Base-by-base conservation (phyloP, 2,797 vertebrate species). In the Sebastes matsubarae region DNA sequence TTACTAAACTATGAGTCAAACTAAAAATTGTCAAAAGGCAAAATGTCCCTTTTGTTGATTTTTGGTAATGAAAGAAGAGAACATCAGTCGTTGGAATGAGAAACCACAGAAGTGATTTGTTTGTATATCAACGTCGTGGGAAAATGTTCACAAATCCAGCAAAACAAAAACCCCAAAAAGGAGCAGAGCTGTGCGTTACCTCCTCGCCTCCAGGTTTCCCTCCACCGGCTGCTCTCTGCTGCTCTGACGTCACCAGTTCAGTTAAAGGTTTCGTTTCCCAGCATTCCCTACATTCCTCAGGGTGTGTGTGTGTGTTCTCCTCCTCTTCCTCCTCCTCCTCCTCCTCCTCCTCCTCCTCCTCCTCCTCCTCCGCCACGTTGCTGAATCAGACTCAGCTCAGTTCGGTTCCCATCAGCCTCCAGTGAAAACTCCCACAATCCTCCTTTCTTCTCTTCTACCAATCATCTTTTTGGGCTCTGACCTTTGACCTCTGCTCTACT, bases 241-340 rank as follows among this genome's bases (percentile, higher is more conserved):
- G 52, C 68, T 2, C n/a, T 34, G 73, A 85, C 32, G 5, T 67
- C 77, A 83, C 11, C 59, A 2, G 58, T 67, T 84, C 82, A 69
- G 7, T 20, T 29, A 2, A 38, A 71, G 69, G 30, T 70, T 83
- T 24, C 14, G 11, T 73, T 86, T 82, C 52, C 57, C 68, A 72
- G 58, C 83, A 83, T 90, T 75, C 80, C 68, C 66, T 8, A 64
- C 88, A 94, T 93, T 86, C 88, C 77, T 87, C n/a, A 5, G 34
- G 3, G 29, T 32, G 75, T 59, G 55, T 70, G 36, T 36, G 57
- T 30, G 68, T 63, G 63, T 63, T 13, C 38, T 42, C 38, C 38
- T 42, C 38, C 13, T 57, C 57, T 5, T 59, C 71, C 38, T 54
- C 59, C 46, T 77, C 66, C 57, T 46, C 7, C 2, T 38, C 34